Conservation (phyloP, 2,113 vertebrate genomes). For the Pangasianodon gigas region DNA sequence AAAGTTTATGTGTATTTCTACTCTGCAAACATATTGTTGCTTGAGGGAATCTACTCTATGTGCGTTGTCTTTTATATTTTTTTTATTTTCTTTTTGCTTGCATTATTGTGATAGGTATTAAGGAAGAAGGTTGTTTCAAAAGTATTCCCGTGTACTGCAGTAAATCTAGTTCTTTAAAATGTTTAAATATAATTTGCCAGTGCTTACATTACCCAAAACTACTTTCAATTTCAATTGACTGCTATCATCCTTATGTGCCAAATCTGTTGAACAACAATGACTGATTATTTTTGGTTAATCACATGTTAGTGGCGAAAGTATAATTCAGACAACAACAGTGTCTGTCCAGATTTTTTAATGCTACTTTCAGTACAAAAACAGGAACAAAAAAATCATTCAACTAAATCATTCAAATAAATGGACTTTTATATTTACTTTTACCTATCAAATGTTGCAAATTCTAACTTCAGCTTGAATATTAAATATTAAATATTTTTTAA, state of each 20-base stretch:
- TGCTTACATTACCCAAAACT: not conserved
- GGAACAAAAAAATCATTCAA: not conserved
- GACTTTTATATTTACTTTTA: not conserved
- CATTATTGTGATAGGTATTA: not conserved
- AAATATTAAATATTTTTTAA: not conserved
- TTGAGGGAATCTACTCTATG: not conserved
- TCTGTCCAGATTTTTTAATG: not conserved
- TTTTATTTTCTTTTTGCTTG: not conserved
- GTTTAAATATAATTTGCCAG: not conserved
- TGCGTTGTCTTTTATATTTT: not conserved
- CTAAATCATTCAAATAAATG: not conserved
- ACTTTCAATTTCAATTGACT: not conserved
- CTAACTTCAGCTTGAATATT: not conserved
- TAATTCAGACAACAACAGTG: not conserved
- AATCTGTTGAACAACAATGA: not conserved
- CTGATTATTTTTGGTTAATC: no score
- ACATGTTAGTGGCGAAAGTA: not conserved
- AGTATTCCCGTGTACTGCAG: not conserved
- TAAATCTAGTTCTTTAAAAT: no score
- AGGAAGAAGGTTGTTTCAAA: not conserved
- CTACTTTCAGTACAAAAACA: slow-evolving; percentile 4
- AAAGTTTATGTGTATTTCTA: not conserved
- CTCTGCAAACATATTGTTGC: not conserved
- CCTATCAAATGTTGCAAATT: not conserved
- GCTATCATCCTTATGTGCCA: not conserved